Evolutionary conservation across 2,888 invertebrate genomes (phyloP), one percentile per base, ranked within the genome.

Genomic region (Galeruca laticollis): DNA sequence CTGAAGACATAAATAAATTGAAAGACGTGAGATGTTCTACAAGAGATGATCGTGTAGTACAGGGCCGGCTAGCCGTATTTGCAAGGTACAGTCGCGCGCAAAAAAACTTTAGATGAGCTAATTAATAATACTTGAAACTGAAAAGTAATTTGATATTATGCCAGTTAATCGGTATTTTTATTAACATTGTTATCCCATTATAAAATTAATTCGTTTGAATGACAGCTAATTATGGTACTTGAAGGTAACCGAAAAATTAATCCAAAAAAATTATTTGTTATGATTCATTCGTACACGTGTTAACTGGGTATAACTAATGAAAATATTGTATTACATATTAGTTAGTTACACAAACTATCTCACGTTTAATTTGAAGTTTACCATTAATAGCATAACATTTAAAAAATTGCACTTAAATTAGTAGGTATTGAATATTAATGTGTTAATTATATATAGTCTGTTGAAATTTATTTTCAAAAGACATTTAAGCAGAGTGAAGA

Each of bases 1-100:
- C 69, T 61, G 69, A 69, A 69, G 69, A 69, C 62, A 63, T 69
- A 69, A 69, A 69, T 69, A 69, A 64, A 60, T 64, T 60, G 40
- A 52, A 52, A 51, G 54, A 64, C 64, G 63, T 51, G 64, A 69
- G 69, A 69, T 64, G 69, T 60, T 59, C 51, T 20, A 57, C 31
- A 33, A 65, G 57, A 65, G 52, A 57, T 37, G 20, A 47, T 65
- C 52, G 43, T 49, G 65, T 57, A 6, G 15, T 59, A 20, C 59
- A 65, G 65, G 57, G 26, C 57, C 64, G 64, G 64, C 20, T 51
- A 20, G 10, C 21, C 11, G 26, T 52, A 52, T 9, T 26, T 26
- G 26, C 26, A 26, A 26, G 6, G 26, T 26, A 26, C 26, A 26
- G 49, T 49, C 49, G 20, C 9, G 20, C 49, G 49, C 15, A 49